Evolutionary conservation across 1,140 invertebrate genomes (phyloP).

Genomic region (Drosophila pallidifrons): DNA sequence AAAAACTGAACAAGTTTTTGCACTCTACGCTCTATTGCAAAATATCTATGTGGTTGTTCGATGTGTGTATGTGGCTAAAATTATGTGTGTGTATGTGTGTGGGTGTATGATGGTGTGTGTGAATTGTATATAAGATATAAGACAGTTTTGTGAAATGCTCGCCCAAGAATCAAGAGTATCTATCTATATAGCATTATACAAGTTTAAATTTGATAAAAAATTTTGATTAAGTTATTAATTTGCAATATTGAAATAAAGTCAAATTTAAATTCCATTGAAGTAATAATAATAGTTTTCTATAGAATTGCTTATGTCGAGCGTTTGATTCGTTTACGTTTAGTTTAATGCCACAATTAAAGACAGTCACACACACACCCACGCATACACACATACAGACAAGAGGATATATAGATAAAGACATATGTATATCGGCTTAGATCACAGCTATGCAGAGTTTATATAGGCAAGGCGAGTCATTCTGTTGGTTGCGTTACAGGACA

Average conservation of each 20-base stretch:
- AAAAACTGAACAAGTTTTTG: constrained; percentile 11
- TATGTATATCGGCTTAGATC: constrained; percentile 70
- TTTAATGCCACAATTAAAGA: not conserved
- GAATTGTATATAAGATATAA: not conserved
- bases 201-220: not conserved
- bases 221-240: constrained; percentile 54
- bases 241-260: constrained; percentile 22
- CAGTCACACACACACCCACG: constrained; percentile 26
- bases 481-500: constrained; percentile 31
- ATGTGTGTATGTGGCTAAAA: constrained; percentile 8
- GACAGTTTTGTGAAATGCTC: constrained; percentile 12
- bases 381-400: constrained; percentile 1
- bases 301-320: constrained; percentile 23
- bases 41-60: constrained; percentile 15
- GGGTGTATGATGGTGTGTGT: constrained; percentile 7
- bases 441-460: constrained; percentile 76
- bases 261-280: constrained; percentile 8
- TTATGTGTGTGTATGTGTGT: constrained; percentile 13
- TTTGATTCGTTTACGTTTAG: constrained; percentile 19
- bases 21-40: constrained; percentile 5
- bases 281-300: not conserved
- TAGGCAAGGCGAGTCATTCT: constrained; percentile 69
- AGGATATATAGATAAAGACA: constrained; percentile 14
- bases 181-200: constrained; percentile 1
- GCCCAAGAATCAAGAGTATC: not conserved